phyloP scores from a whole-genome alignment of 2,888 invertebrate genomes.

The Himalopsyche kuldschensis region DNA sequence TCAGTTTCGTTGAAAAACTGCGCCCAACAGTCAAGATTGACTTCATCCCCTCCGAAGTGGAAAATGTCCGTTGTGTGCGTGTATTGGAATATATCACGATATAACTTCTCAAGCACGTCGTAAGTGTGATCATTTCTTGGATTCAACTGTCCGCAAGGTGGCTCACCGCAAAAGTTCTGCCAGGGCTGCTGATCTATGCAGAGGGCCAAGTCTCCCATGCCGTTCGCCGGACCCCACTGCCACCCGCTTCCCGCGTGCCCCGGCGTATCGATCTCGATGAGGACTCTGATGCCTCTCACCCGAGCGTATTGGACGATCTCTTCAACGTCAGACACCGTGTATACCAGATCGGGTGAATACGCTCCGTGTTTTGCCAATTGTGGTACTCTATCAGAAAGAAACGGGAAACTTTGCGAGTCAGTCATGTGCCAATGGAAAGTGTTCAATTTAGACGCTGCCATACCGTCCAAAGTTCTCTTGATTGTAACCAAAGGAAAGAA shows the following conservation, averaged over 20 bases:
- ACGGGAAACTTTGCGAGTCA: slow-evolving; percentile 92
- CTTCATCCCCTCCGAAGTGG: slow-evolving; percentile 84
- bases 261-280: slow-evolving; percentile 90
- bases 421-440: slow-evolving; percentile 92
- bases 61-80: slow-evolving; percentile 78
- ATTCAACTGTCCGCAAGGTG: slow-evolving; percentile 85
- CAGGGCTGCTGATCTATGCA: slow-evolving; percentile 82
- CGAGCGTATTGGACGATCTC: slow-evolving; percentile 77
- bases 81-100: slow-evolving; percentile 72
- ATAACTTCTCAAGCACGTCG: slow-evolving; percentile 71
- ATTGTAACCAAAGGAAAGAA: slow-evolving; percentile 76
- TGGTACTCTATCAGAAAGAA: slow-evolving; percentile 74
- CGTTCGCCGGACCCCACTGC: slow-evolving; percentile 78
- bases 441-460: slow-evolving; percentile 88
- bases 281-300: slow-evolving; percentile 80
- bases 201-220: slow-evolving; percentile 76
- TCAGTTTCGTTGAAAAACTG: slow-evolving; percentile 75
- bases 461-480: slow-evolving; percentile 78
- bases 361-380: slow-evolving; percentile 83
- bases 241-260: slow-evolving; percentile 88
- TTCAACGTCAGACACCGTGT: slow-evolving; percentile 69
- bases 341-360: slow-evolving; percentile 77
- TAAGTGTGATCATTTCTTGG: slow-evolving; percentile 79
- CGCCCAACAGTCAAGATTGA: slow-evolving; percentile 80
- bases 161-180: slow-evolving; percentile 80